These are phyloP conservation scores for Phoxinus phoxinus DNA, from an alignment of 2,113 vertebrate species.

Conservation along the genomic window DNA sequence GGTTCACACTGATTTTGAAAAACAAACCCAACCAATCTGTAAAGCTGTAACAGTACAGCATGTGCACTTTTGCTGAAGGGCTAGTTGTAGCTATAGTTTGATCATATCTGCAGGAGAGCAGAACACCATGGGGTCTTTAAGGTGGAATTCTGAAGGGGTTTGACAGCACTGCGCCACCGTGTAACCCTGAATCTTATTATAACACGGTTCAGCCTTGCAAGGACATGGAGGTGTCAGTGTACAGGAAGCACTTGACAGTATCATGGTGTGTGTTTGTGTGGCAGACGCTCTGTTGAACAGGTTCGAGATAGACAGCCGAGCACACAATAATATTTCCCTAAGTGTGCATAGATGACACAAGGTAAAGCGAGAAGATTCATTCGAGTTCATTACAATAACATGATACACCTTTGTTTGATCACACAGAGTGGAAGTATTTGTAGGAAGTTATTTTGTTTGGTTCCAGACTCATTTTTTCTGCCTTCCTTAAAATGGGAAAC, in stretches of 20 bases:
- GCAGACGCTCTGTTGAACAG: background rate
- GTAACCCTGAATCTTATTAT: slow-evolving; percentile 28
- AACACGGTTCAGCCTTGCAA: slow-evolving; percentile 17
- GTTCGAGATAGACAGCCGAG: no score
- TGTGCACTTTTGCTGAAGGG: background rate
- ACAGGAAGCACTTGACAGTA: slow-evolving; percentile 18
- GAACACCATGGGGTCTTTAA: slow-evolving; percentile 9
- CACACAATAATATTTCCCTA: background rate
- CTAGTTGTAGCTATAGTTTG: slow-evolving; percentile 21
- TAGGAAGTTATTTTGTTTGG: background rate
- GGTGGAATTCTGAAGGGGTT: slow-evolving; percentile 1
- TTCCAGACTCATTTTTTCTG: background rate
- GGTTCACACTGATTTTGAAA: background rate
- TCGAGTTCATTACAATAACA: slow-evolving; percentile 6
- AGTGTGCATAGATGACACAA: background rate
- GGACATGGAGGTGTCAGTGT: slow-evolving; percentile 8
- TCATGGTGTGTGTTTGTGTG: background rate
- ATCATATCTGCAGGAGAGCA: slow-evolving; percentile 9
- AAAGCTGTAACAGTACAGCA: background rate
- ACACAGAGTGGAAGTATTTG: slow-evolving; percentile 21
- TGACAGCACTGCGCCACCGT: slow-evolving; percentile 7
- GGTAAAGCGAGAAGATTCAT: background rate
- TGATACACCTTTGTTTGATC: slow-evolving; percentile 5
- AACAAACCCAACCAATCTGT: background rate
- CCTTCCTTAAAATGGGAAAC: slow-evolving; percentile 23